Evolutionary conservation across 2,888 invertebrate species (phyloP).

Genomic region (Linnaemya tessellans): DNA sequence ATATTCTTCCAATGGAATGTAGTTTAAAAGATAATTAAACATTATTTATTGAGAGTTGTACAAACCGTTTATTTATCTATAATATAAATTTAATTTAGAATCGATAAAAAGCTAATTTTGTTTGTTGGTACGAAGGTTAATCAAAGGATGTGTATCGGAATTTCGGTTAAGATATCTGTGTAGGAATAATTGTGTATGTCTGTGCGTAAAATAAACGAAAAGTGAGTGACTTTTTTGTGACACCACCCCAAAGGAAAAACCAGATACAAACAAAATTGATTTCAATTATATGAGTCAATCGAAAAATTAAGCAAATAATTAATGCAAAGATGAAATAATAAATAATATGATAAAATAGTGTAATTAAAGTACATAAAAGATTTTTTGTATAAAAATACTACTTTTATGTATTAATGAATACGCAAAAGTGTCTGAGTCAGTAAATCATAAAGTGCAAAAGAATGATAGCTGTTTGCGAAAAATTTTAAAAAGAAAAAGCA

Average conservation of each 20-base stretch:
- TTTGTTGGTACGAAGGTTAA: constrained; percentile 31
- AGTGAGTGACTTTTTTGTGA: constrained; percentile 65
- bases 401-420: constrained; percentile 40
- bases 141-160: constrained; percentile 47
- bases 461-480: constrained; percentile 13
- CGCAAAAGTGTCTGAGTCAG: constrained; percentile 25
- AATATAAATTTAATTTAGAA: constrained; percentile 18
- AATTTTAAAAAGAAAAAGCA: constrained; percentile 1
- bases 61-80: not conserved
- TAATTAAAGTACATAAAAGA: constrained; percentile 4
- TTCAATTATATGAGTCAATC: constrained; percentile 71
- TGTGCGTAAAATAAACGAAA: constrained; percentile 43
- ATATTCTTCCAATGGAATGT: constrained; percentile 21
- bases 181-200: constrained; percentile 44
- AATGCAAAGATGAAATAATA: constrained; percentile 20
- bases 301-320: constrained; percentile 52
- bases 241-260: constrained; percentile 73
- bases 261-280: constrained; percentile 75
- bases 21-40: constrained; percentile 16
- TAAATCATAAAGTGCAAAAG: constrained; percentile 4
- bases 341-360: not conserved
- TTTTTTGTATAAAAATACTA: constrained; percentile 16
- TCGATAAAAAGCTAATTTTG: constrained; percentile 21
- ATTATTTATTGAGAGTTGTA: not conserved
- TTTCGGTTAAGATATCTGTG: constrained; percentile 31